phyloP scores from a whole-genome alignment of 2,797 vertebrate genomes.

The Delichon dasypus region DNA sequence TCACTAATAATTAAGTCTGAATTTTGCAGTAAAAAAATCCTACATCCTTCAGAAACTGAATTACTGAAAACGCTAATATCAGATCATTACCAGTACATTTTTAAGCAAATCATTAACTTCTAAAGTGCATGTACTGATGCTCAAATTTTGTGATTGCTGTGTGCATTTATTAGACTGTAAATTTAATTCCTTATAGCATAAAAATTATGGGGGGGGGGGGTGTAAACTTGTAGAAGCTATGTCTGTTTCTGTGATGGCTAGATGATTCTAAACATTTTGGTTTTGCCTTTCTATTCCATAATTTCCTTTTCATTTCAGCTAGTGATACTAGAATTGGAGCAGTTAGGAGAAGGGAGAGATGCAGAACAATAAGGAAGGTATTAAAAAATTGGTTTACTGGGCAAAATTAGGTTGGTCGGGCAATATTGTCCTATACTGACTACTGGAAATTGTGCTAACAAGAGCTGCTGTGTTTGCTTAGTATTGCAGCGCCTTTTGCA shows the following conservation, averaged over 20 bases:
- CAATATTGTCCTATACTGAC: accelerated
- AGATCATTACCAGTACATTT: not conserved
- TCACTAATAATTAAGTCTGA: not conserved
- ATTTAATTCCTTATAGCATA: not conserved
- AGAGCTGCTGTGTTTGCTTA: not conserved
- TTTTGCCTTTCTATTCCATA: not conserved
- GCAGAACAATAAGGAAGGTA: not conserved
- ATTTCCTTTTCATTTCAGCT: not conserved
- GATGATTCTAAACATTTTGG: not conserved
- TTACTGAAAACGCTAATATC: not conserved
- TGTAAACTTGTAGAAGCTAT: not conserved
- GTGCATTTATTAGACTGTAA: not conserved
- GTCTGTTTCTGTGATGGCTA: not conserved
- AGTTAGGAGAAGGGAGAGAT: not conserved
- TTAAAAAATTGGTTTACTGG: not conserved
- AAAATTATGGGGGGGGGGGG: not conserved
- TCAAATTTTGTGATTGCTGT: not conserved
- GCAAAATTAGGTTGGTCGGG: not conserved
- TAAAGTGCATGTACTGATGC: not conserved
- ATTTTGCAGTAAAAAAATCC: not conserved
- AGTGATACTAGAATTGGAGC: not conserved
- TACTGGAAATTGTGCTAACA: not conserved
- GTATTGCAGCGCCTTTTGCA: not conserved
- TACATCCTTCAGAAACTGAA: not conserved
- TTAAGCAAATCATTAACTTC: not conserved